phyloP scores from a whole-genome alignment of 1,140 invertebrate genomes.

The Drosophila burlai region DNA sequence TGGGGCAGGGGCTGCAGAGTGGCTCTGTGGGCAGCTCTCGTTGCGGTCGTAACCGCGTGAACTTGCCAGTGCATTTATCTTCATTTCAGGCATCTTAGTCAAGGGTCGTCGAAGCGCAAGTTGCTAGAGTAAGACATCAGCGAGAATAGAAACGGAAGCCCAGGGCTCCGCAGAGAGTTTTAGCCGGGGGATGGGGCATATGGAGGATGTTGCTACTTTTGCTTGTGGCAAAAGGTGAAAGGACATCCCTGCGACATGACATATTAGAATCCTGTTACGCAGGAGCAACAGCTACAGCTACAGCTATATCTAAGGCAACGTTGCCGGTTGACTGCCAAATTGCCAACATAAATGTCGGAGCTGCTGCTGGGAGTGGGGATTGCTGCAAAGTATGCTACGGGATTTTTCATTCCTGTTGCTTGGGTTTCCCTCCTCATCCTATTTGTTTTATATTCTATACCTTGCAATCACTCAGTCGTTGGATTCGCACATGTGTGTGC shows the following conservation, averaged over 20 bases:
- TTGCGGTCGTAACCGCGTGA: conserved; percentile 75
- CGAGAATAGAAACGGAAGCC: conserved; percentile 69
- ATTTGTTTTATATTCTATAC: conserved; percentile 70
- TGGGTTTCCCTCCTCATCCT: conserved; percentile 27
- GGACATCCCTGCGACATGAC: conserved; percentile 79
- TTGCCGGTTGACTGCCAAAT: conserved; percentile 79
- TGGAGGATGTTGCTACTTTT: conserved; percentile 19
- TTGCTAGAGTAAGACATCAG: conserved; percentile 69
- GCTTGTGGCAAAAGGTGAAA: conserved; percentile 63
- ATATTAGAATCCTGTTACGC: conserved; percentile 82
- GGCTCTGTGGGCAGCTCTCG: conserved; percentile 66
- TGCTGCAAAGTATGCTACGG: conserved; percentile 64
- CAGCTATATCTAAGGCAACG: conserved; percentile 28
- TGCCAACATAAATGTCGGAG: conserved; percentile 79
- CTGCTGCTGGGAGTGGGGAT: conserved; percentile 19
- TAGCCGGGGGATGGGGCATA: neutral
- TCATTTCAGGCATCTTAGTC: conserved; percentile 71
- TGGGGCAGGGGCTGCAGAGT: conserved; percentile 39
- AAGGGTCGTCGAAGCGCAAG: conserved; percentile 58
- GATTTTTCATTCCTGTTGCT: conserved; percentile 79
- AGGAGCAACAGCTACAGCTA: conserved; percentile 33
- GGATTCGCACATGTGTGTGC: conserved; percentile 71
- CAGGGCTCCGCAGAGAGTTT: conserved; percentile 28
- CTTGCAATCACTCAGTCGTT: conserved; percentile 79
- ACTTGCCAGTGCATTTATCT: conserved; percentile 81